Base-by-base conservation (phyloP, 2,888 invertebrate species). In the Agriopis aurantiaria region DNA sequence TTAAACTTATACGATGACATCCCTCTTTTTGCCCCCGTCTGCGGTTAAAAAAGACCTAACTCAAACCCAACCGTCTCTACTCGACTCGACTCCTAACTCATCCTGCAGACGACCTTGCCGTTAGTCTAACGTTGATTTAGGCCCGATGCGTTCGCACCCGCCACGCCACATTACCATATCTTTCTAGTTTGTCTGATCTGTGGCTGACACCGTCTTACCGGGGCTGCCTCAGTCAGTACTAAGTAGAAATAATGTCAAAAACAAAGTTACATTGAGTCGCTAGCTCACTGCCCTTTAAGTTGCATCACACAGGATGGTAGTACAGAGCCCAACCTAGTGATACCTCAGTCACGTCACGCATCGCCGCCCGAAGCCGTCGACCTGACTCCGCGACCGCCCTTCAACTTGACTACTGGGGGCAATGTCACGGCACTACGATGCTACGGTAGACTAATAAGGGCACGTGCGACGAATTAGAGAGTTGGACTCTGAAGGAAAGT, bases 331-430 rank as follows among this genome's bases (percentile, higher is more conserved):
- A 56, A 62, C 57, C 46, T 33, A 14, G 51, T 41, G 48, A 40
- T 62, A 43, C 43, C 12, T 43, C 61, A 68, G 72, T 74, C 71
- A 74, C 74, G 72, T 74, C 71, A 72, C 74, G 75, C 70, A 55
- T 71, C 71, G 68, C 69, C 68, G 75, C 62, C 66, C 68, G 69
- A 65, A 55, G 74, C 58, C 75, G 63, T 66, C 71, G 74, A 74
- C 72, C 69, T 61, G 43, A 43, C 51, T 43, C 61, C 43, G 43
- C 63, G 71, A 56, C 61, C 57, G 69, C 67, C 75, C 77, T 75
- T 77, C 74, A 77, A 77, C 75, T 77, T 75, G 75, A 75, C 75
- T 71, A 65, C 69, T 69, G 70, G 69, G 74, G 73, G 76, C 76
- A 77, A 75, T 74, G 74, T 75, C 73, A 74, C 65, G 57, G 57